A percentile compares a stretch with the other conserved stretches of the same genome.
phyloP scores from a whole-genome alignment of 2,797 vertebrate genomes.

The Sebastes oblongus region DNA sequence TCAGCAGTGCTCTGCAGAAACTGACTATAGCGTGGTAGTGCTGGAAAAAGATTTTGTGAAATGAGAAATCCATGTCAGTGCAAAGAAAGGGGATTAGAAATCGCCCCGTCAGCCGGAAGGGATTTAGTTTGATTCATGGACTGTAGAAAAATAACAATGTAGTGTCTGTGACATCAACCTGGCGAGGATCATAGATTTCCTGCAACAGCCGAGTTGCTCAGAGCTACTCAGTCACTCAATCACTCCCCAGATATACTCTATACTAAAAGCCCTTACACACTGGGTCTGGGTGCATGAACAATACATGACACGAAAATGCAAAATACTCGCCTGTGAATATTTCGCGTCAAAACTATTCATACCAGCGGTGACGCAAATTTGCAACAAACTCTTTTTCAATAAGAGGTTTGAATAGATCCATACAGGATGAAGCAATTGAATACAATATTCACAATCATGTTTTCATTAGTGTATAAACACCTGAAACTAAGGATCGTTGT shows the following conservation, averaged over 20 bases:
- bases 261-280: neutral
- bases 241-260: neutral
- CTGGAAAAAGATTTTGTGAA: conserved; percentile 19
- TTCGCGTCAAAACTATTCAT: too few relatives aligned
- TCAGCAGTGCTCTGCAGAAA: conserved; percentile 49
- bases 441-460: too few relatives aligned
- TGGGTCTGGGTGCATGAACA: too few relatives aligned
- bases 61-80: neutral
- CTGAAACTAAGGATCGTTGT: too few relatives aligned
- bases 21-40: conserved; percentile 28
- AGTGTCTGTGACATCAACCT: conserved; percentile 17
- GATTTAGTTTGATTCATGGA: neutral
- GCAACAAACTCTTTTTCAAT: too few relatives aligned
- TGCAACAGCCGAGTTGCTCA: neutral
- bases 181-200: neutral
- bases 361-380: too few relatives aligned
- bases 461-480: too few relatives aligned
- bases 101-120: neutral
- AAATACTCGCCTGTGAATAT: too few relatives aligned
- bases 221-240: neutral
- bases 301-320: too few relatives aligned
- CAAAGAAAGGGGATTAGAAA: neutral
- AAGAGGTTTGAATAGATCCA: too few relatives aligned
- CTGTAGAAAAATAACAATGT: neutral
- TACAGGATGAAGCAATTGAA: too few relatives aligned